Percentiles rank a stretch among this genome's conserved stretches.
phyloP scores from a whole-genome alignment of 2,888 invertebrate species.

The Perizoma flavofasciatum region DNA sequence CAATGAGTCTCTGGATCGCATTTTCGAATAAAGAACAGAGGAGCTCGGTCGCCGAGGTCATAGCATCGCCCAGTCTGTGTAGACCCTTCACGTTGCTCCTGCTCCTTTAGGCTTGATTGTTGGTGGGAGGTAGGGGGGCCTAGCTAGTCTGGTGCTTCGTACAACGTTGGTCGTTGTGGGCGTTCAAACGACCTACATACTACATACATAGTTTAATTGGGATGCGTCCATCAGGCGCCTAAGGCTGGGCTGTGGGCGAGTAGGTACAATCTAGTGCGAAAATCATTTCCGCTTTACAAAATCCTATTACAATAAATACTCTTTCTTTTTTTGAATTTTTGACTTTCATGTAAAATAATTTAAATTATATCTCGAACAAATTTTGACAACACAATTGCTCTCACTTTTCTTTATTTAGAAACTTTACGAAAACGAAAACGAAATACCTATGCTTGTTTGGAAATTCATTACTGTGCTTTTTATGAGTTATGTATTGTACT shows the following conservation, averaged over 20 bases:
- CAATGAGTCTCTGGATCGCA: conserved; percentile 55
- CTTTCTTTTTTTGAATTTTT: too few relatives aligned
- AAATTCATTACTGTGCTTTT: too few relatives aligned
- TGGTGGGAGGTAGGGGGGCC: conserved; percentile 58
- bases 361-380: too few relatives aligned
- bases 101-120: conserved; percentile 50
- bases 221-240: conserved; percentile 78
- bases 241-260: conserved; percentile 63
- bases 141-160: conserved; percentile 49
- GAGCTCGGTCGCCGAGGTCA: conserved; percentile 63
- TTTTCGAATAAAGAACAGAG: conserved; percentile 75
- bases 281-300: conserved; percentile 6
- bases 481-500: too few relatives aligned
- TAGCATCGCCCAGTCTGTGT: conserved; percentile 47
- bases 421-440: too few relatives aligned
- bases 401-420: too few relatives aligned
- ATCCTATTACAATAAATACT: background rate
- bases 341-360: too few relatives aligned
- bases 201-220: conserved; percentile 80
- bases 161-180: conserved; percentile 72
- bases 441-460: too few relatives aligned
- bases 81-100: conserved; percentile 49
- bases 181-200: conserved; percentile 78
- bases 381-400: too few relatives aligned
- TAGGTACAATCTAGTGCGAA: conserved; percentile 52